Conservation (phyloP, 2,113 vertebrate genomes). For the Apodemus speciosus region DNA sequence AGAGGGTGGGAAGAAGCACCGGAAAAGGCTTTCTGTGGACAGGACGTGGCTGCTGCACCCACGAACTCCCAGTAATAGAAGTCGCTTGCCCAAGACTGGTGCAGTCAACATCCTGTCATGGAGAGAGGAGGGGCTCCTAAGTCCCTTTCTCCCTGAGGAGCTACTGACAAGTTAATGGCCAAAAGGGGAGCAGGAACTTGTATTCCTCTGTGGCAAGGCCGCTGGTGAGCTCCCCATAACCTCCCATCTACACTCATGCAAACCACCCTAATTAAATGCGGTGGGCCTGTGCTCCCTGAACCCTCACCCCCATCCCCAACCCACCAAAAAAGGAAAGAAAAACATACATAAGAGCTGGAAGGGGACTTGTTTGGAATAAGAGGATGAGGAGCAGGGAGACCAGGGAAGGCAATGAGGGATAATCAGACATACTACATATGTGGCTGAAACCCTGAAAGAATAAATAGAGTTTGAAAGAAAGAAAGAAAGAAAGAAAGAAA, state of each 20-base stretch:
- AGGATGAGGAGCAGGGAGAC: neutral
- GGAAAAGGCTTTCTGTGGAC: neutral
- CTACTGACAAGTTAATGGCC: neutral
- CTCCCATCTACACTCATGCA: neutral
- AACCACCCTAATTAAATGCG: neutral
- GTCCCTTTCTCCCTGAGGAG: neutral
- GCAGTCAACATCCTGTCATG: neutral
- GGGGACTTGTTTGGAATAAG: neutral
- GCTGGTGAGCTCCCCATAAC: neutral
- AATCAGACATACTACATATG: neutral
- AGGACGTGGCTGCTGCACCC: neutral
- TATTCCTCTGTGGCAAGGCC: neutral
- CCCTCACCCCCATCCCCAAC: no score
- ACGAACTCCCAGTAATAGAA: neutral
- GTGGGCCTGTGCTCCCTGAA: neutral
- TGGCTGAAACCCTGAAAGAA: neutral
- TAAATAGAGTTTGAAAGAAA: neutral
- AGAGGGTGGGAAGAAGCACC: neutral
- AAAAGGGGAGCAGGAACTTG: neutral
- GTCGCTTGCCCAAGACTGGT: neutral
- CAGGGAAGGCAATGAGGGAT: neutral
- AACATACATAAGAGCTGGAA: neutral
- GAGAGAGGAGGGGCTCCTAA: no score
- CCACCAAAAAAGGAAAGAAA: neutral
- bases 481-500: neutral